phyloP scores from a whole-genome alignment of 2,113 vertebrate genomes.

The Nerophis lumbriciformis region DNA sequence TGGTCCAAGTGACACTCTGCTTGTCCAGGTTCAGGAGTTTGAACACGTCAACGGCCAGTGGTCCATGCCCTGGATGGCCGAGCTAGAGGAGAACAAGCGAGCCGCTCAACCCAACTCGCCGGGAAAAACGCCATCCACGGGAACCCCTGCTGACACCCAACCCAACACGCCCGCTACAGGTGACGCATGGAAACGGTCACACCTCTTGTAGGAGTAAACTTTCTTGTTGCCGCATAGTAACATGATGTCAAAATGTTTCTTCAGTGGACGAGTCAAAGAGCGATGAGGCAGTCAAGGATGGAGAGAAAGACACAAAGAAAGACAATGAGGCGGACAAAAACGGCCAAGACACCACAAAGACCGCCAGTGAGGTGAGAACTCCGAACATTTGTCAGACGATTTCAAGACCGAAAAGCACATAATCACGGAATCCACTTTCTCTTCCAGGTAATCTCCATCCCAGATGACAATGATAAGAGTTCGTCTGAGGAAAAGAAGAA shows the following conservation, averaged over 20 bases:
- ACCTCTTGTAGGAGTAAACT: no score
- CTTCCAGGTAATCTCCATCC: constrained; percentile 70
- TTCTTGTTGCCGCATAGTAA: no score
- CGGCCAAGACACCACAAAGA: constrained; percentile 53
- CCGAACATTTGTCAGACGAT: background rate
- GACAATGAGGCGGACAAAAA: constrained; percentile 66
- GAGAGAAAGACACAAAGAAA: constrained; percentile 67
- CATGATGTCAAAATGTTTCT: background rate
- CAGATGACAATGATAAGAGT: constrained; percentile 66
- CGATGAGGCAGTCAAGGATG: constrained; percentile 58
- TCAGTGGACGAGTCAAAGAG: constrained; percentile 63
- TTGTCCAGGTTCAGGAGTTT: constrained; percentile 92
- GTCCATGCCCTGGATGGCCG: constrained; percentile 96
- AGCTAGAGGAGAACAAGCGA: constrained; percentile 92
- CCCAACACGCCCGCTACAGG: constrained; percentile 90
- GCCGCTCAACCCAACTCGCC: constrained; percentile 72
- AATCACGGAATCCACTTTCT: background rate
- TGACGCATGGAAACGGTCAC: constrained; percentile 11
- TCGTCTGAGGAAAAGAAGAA: constrained; percentile 65
- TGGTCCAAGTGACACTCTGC: no score
- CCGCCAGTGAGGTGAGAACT: constrained; percentile 51
- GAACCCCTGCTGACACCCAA: constrained; percentile 90
- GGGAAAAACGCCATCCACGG: constrained; percentile 77
- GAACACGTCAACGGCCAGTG: constrained; percentile 95
- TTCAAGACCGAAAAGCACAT: background rate